These are phyloP conservation scores for Lagopus muta DNA, from an alignment of 2,113 vertebrate genomes.

Conservation along the genomic window DNA sequence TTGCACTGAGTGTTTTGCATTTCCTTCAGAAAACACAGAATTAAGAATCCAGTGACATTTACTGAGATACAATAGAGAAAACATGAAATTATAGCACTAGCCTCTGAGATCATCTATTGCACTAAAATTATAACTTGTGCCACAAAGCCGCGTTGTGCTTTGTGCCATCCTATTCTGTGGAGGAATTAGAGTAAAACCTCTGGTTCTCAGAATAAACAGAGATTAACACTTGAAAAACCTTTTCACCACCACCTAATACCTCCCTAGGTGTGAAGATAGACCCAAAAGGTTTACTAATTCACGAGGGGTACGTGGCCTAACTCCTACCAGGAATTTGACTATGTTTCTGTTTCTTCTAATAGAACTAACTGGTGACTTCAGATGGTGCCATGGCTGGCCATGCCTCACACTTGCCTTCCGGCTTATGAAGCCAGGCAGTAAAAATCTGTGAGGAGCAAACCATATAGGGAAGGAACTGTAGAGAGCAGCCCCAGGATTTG, in stretches of 20 bases:
- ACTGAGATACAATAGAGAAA: not conserved
- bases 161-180: not conserved
- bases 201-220: not conserved
- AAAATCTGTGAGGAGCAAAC: not conserved
- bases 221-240: not conserved
- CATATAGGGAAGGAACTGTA: not conserved
- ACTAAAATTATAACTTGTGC: accelerated
- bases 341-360: not conserved
- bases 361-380: not conserved
- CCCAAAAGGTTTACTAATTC: not conserved
- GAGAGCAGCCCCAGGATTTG: not conserved
- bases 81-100: not conserved
- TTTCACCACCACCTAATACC: accelerated
- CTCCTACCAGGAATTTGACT: not conserved
- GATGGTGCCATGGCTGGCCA: not conserved
- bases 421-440: not conserved
- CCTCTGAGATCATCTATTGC: not conserved
- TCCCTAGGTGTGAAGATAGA: accelerated
- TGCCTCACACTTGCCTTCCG: not conserved
- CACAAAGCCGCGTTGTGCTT: not conserved
- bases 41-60: not conserved
- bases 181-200: not conserved
- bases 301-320: not conserved
- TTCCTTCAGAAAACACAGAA: not conserved
- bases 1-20: not conserved